Conservation (phyloP, 30 jellyfish, hydroid and myxozoan genomes). For the Rhopilema esculentum region DNA sequence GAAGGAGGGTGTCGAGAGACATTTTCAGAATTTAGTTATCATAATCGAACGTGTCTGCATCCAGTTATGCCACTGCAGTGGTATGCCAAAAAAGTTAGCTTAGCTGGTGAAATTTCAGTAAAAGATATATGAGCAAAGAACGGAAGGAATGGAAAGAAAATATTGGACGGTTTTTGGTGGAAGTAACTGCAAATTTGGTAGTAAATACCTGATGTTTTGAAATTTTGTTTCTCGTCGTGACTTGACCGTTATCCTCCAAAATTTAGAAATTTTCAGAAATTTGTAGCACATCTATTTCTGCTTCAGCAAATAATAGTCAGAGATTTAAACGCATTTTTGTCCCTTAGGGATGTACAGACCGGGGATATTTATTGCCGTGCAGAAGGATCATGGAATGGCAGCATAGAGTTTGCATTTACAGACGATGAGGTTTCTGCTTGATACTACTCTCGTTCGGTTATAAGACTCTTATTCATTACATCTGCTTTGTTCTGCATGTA, state of each 20-base stretch:
- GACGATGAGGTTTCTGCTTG: slow-evolving; percentile 47
- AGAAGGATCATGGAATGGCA: slow-evolving; percentile 93
- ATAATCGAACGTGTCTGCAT: too few relatives aligned
- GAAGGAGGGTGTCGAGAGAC: too few relatives aligned
- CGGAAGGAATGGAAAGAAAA: background rate
- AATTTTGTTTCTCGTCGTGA: too few relatives aligned
- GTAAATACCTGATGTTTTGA: too few relatives aligned
- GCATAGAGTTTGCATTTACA: slow-evolving; percentile 54
- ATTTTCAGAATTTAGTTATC: too few relatives aligned
- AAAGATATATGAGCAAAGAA: background rate
- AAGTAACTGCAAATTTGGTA: background rate
- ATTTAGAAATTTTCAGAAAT: too few relatives aligned
- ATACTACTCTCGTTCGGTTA: background rate
- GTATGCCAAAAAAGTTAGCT: too few relatives aligned
- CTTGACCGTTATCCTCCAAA: too few relatives aligned
- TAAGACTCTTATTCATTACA: background rate
- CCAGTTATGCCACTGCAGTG: too few relatives aligned
- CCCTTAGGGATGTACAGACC: slow-evolving; percentile 52
- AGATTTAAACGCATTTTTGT: background rate
- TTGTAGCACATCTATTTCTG: too few relatives aligned
- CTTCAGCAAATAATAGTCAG: too few relatives aligned
- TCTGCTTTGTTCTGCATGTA: background rate
- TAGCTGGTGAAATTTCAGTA: too few relatives aligned
- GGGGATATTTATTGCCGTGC: slow-evolving; percentile 78
- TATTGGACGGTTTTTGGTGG: background rate